These are phyloP conservation scores for Brachycybe producta DNA, from an alignment of 2,888 invertebrate species.

Conservation along the genomic window DNA sequence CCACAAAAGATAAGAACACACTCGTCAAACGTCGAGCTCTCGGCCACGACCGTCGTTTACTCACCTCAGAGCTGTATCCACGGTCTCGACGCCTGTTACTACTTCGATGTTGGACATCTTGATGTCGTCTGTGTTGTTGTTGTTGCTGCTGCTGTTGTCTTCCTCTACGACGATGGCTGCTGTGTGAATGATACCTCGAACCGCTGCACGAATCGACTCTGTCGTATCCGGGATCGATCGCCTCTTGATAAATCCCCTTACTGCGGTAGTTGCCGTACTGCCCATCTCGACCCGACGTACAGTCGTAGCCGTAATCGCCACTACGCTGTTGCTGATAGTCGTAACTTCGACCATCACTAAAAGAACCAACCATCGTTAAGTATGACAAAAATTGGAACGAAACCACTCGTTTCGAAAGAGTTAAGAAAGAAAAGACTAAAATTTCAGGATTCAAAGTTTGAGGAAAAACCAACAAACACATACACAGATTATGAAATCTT, in stretches of 20 bases:
- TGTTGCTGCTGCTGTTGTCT: conserved; percentile 9
- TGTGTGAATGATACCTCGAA: conserved; percentile 17
- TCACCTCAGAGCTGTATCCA: conserved; percentile 11
- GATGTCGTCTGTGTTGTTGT: conserved; percentile 9
- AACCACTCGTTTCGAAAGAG: too few species aligned
- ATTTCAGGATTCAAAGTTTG: too few species aligned
- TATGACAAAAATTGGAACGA: too few species aligned
- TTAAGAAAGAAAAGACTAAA: too few species aligned
- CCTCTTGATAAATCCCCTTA: too few species aligned
- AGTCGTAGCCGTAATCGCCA: too few species aligned
- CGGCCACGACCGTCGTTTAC: conserved; percentile 1
- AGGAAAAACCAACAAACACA: too few species aligned
- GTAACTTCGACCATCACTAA: neutral
- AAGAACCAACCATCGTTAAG: neutral
- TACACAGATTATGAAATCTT: too few species aligned
- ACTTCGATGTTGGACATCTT: too few species aligned
- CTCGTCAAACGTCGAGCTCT: conserved; percentile 2
- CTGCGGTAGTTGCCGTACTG: too few species aligned
- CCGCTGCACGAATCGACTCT: conserved; percentile 1
- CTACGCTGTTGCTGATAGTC: conserved; percentile 1
- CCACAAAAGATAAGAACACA: neutral
- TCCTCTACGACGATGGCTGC: conserved; percentile 9
- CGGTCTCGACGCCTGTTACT: too few species aligned
- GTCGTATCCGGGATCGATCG: conserved; percentile 3
- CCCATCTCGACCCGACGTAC: too few species aligned